These are phyloP conservation scores for Corythaixoides concolor DNA, from an alignment of 2,113 vertebrate species.

Conservation along the genomic window DNA sequence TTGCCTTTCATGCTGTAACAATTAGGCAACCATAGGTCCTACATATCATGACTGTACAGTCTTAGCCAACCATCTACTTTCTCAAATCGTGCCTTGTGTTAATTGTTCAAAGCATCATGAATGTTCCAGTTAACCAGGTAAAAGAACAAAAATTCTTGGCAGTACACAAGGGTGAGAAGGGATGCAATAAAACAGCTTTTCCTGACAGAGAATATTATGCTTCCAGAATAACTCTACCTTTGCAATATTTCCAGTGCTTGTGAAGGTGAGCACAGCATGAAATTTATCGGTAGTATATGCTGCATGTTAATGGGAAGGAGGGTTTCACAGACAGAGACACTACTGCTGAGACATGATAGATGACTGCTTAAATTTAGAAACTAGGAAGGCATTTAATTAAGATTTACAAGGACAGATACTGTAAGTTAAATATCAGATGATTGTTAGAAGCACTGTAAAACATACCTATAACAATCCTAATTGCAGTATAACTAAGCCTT, in stretches of 20 bases:
- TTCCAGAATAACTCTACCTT: neutral
- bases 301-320: neutral
- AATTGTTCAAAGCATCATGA: neutral
- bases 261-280: neutral
- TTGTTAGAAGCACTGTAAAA: constrained; percentile 9
- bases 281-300: neutral
- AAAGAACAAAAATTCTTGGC: neutral
- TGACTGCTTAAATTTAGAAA: constrained; percentile 45
- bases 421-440: constrained; percentile 42
- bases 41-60: neutral
- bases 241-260: neutral
- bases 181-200: neutral
- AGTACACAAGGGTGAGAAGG: neutral
- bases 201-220: neutral
- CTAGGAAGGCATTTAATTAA: constrained; percentile 51
- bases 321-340: neutral
- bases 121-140: neutral
- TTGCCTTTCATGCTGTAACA: neutral
- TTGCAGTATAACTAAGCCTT: neutral
- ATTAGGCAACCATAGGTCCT: neutral
- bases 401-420: constrained; percentile 44
- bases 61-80: neutral
- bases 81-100: neutral
- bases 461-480: neutral
- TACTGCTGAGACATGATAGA: neutral